Conservation (phyloP, 2,113 vertebrate genomes). For the Sylvia atricapilla region DNA sequence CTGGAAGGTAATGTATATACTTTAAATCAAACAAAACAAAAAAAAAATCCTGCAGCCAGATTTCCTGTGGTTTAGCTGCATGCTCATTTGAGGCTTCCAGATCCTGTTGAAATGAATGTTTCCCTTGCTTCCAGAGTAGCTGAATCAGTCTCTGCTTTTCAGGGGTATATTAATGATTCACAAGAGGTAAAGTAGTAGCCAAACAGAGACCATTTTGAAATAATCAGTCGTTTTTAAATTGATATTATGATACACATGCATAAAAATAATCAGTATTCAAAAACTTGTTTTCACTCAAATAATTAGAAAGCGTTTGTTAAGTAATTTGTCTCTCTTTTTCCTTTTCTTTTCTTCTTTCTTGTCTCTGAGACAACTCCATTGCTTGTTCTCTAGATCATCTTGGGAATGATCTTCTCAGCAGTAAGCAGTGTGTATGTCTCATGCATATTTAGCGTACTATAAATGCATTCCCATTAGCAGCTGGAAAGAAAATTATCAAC, state of each 20-base stretch:
- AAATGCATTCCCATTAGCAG: background rate
- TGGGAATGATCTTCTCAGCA: background rate
- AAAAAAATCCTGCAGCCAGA: background rate
- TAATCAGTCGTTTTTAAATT: background rate
- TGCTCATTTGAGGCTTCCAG: background rate
- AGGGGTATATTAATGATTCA: background rate
- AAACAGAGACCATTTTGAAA: background rate
- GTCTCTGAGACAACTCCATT: background rate
- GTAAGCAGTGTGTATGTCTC: background rate
- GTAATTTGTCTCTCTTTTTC: background rate
- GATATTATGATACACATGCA: background rate
- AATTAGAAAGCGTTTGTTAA: background rate
- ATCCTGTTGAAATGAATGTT: background rate
- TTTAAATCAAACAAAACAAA: background rate
- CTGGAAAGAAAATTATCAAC: constrained; percentile 9
- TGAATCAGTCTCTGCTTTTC: background rate
- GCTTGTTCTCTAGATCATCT: background rate
- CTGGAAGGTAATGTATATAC: background rate
- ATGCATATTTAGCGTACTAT: background rate
- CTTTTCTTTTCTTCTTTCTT: background rate
- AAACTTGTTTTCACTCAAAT: background rate
- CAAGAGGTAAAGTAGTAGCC: background rate
- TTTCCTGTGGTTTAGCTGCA: background rate
- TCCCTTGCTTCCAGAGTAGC: background rate
- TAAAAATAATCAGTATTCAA: background rate